These are phyloP conservation scores for Dasypolia templi DNA, from an alignment of 2,888 invertebrate species.

Conservation along the genomic window DNA sequence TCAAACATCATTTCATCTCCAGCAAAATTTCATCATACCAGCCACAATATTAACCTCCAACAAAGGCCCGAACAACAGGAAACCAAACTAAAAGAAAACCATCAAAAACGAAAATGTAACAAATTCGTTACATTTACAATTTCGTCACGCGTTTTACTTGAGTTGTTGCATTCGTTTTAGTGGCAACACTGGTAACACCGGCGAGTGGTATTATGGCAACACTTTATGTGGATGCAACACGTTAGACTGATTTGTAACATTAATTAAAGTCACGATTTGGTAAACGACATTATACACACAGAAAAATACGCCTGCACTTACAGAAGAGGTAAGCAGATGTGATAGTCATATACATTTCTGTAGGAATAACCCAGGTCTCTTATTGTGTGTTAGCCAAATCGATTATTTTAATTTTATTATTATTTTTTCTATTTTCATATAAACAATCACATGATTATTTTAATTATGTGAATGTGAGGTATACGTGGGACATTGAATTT, in stretches of 20 bases:
- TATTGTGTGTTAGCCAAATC: too few relatives aligned
- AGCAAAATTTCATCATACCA: constrained; percentile 17
- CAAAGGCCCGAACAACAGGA: constrained; percentile 36
- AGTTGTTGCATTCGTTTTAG: constrained; percentile 25
- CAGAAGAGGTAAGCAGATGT: too few relatives aligned
- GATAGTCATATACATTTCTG: too few relatives aligned
- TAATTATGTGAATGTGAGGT: too few relatives aligned
- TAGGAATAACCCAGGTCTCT: too few relatives aligned
- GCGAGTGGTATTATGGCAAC: constrained; percentile 6
- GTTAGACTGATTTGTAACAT: constrained; percentile 35
- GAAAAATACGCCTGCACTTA: too few relatives aligned
- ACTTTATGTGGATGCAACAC: constrained; percentile 39
- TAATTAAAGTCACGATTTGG: constrained; percentile 36
- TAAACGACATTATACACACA: constrained; percentile 1
- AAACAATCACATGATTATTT: too few relatives aligned
- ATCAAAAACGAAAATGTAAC: constrained; percentile 19
- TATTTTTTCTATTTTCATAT: too few relatives aligned
- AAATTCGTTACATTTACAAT: constrained; percentile 32
- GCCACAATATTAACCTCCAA: background rate
- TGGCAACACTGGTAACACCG: constrained; percentile 2
- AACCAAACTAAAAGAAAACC: constrained; percentile 13
- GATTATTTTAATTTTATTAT: too few relatives aligned
- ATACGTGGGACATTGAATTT: too few relatives aligned
- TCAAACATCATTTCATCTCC: background rate
- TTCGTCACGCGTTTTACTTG: constrained; percentile 37